Evolutionary conservation across 2,113 vertebrate genomes (phyloP).

Genomic region (Mirza zaza): DNA sequence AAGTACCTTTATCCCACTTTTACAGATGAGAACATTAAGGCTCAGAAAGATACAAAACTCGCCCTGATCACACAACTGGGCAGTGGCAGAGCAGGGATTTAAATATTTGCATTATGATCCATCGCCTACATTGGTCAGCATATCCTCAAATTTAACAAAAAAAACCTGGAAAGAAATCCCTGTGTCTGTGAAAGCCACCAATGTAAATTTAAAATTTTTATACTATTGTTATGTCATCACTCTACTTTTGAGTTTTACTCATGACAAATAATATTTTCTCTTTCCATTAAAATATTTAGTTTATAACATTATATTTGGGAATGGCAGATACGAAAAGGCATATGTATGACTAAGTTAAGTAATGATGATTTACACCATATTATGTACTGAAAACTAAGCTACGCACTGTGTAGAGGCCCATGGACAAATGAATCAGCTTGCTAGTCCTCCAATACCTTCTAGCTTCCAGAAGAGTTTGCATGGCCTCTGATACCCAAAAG

Average conservation of each 20-base stretch:
- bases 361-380: neutral
- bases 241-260: neutral
- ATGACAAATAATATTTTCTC: neutral
- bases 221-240: neutral
- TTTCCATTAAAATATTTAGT: neutral
- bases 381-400: neutral
- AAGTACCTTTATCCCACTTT: neutral
- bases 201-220: neutral
- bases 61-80: neutral
- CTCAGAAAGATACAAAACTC: neutral
- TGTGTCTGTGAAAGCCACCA: neutral
- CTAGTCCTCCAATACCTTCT: neutral
- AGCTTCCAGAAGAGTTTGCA: neutral
- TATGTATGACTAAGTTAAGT: neutral
- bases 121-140: neutral
- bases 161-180: neutral
- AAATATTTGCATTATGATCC: neutral
- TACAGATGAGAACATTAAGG: neutral
- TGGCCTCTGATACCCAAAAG: neutral
- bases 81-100: neutral
- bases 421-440: neutral
- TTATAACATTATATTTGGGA: neutral
- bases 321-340: neutral
- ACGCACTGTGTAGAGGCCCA: neutral
- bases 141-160: neutral